Conservation (phyloP, 2,888 invertebrate species). For the Stenodera caucasica region DNA sequence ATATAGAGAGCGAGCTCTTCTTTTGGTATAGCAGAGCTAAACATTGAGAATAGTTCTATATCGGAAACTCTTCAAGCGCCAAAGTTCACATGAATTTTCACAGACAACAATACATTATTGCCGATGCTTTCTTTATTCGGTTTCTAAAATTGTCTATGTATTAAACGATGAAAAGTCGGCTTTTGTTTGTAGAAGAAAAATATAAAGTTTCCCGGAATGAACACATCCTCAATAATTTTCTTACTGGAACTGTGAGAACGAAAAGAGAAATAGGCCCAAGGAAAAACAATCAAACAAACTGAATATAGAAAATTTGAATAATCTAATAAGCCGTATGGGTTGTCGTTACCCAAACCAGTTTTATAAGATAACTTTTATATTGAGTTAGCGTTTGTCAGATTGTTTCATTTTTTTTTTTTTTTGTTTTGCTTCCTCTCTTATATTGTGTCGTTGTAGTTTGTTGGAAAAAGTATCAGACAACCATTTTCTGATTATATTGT, state of each 20-base stretch:
- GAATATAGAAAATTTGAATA: constrained; percentile 43
- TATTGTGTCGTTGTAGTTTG: neutral
- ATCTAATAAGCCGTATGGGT: constrained; percentile 39
- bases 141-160: no score
- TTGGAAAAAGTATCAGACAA: constrained; percentile 17
- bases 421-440: neutral
- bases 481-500: constrained; percentile 34
- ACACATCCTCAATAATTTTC: constrained; percentile 3
- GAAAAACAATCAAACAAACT: constrained; percentile 34
- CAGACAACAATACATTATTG: constrained; percentile 39
- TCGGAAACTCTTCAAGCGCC: constrained; percentile 39
- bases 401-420: constrained; percentile 32
- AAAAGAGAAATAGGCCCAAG: neutral
- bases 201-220: neutral
- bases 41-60: constrained; percentile 19
- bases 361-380: constrained; percentile 45
- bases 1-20: constrained; percentile 19
- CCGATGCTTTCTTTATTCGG: neutral
- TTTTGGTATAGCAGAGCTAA: constrained; percentile 14
- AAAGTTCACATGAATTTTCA: constrained; percentile 41
- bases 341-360: constrained; percentile 27
- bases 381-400: constrained; percentile 45
- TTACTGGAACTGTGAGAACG: neutral
- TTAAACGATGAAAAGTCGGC: no score
- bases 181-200: constrained; percentile 4